Base-by-base conservation (phyloP, 2,113 vertebrate species). In the Suricata suricatta region DNA sequence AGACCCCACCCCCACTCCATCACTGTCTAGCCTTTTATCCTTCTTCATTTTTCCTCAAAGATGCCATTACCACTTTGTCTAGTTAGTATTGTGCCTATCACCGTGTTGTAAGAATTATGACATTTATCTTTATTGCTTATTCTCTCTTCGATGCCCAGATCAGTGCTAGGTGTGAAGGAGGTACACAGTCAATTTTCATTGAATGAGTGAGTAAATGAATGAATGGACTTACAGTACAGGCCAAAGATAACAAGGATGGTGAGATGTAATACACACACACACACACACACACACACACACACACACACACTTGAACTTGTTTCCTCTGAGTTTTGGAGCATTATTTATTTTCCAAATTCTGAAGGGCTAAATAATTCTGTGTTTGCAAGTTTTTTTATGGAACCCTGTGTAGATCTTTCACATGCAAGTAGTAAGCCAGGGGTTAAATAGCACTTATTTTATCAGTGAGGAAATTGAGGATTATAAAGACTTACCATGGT, bases 301-400 rank as follows among this genome's bases (percentile, higher is more conserved):
- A 44, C 14, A 23, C 41, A 71, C 5, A 29, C 4, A 0, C 1
- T 33, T 69, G 7, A 82, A 87, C 12, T 38, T 52, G 21, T 77
- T 82, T 86, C 6, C 6, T 63, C 52, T 90, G 80, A 57, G 19
- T 13, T 91, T 80, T 92, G 33, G 23, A n/a, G 4, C 4, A 33
- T 33, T 47, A 29, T 87, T 64, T 66, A 79, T 87, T 94, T 97
- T 90, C 29, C 38, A 83, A 47, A 95, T 52, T 57, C 44, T 83
- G 27, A 38, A 72, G 52, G 47, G 11, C 50, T 79, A 64, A 88
- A 27, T 83, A 69, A 76, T 69, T 81, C 71, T 86, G 12, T 33
- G 72, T 95, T 88, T 88, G 69, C 50, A 31, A 0, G 33, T 71
- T 23, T 85, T 76, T 88, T 33, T 64, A 29, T 91, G 31, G n/a